Conservation (phyloP, 2,888 invertebrate species). For the Choristoneura rosaceana region DNA sequence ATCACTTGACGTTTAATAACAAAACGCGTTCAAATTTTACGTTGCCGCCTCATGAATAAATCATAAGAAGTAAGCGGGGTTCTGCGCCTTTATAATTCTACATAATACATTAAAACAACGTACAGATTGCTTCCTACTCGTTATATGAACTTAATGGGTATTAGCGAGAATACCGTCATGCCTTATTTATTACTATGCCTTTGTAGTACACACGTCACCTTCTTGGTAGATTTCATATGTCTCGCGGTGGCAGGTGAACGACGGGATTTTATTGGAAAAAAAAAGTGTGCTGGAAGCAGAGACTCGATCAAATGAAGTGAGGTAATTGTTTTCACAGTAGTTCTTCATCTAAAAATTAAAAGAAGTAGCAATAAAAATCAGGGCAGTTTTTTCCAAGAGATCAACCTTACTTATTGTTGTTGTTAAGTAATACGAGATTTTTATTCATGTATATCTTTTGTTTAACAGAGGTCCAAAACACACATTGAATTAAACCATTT, state of each 20-base stretch:
- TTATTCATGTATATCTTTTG: too few species aligned
- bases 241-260: background rate
- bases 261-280: conserved; percentile 12
- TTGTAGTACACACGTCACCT: conserved; percentile 15
- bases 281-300: background rate
- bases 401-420: too few species aligned
- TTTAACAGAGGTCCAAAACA: too few species aligned
- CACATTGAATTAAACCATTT: too few species aligned
- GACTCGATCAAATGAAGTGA: background rate
- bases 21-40: conserved; percentile 80
- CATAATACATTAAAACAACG: conserved; percentile 84
- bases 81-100: conserved; percentile 83
- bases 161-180: conserved; percentile 55
- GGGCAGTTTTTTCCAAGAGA: too few species aligned
- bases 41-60: conserved; percentile 82
- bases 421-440: too few species aligned
- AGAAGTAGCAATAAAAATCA: too few species aligned
- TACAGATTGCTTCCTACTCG: conserved; percentile 83
- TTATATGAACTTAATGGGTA: conserved; percentile 80
- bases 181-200: conserved; percentile 30
- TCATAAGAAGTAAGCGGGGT: conserved; percentile 82
- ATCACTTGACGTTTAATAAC: conserved; percentile 72
- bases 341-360: too few species aligned
- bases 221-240: conserved; percentile 26
- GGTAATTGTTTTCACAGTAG: too few species aligned